phyloP scores from a whole-genome alignment of 2,888 invertebrate genomes.

The Malthinus flaveolus region DNA sequence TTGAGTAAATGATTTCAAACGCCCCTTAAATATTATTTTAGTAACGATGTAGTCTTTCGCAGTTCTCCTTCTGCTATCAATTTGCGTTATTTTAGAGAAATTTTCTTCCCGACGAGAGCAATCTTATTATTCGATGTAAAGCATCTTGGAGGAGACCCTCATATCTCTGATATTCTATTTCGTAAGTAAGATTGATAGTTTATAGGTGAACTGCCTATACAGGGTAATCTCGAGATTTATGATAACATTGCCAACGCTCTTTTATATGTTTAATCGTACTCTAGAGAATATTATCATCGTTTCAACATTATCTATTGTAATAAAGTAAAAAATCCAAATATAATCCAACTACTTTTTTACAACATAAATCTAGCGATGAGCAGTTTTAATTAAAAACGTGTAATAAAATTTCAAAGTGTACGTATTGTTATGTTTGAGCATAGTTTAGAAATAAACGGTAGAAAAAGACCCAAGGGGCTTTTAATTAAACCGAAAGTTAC shows the following conservation, averaged over 20 bases:
- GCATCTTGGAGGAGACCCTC: not conserved
- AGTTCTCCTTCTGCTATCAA: slow-evolving; percentile 40
- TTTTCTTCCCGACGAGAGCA: not conserved
- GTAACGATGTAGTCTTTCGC: slow-evolving; percentile 35
- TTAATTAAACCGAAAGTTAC: slow-evolving; percentile 54
- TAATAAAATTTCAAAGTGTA: no score
- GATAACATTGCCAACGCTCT: slow-evolving; percentile 9
- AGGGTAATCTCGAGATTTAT: slow-evolving; percentile 26
- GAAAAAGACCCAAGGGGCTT: slow-evolving; percentile 53
- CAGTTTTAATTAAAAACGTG: not conserved
- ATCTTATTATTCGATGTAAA: no score
- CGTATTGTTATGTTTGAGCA: slow-evolving; percentile 31
- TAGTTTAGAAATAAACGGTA: slow-evolving; percentile 43
- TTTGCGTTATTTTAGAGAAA: slow-evolving; percentile 15
- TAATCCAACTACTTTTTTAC: not conserved
- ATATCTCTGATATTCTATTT: slow-evolving; percentile 5
- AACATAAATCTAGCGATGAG: not conserved
- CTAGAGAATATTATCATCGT: slow-evolving; percentile 13
- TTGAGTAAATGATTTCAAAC: slow-evolving; percentile 30
- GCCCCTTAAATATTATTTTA: slow-evolving; percentile 31
- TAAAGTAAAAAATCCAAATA: no score
- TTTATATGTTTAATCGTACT: slow-evolving; percentile 22
- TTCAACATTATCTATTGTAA: no score
- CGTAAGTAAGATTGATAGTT: slow-evolving; percentile 17
- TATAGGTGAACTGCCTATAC: slow-evolving; percentile 21